Percentiles rank a stretch among this genome's conserved stretches.
phyloP scores from a whole-genome alignment of 2,888 invertebrate genomes.

The Micoletzkya japonica region DNA sequence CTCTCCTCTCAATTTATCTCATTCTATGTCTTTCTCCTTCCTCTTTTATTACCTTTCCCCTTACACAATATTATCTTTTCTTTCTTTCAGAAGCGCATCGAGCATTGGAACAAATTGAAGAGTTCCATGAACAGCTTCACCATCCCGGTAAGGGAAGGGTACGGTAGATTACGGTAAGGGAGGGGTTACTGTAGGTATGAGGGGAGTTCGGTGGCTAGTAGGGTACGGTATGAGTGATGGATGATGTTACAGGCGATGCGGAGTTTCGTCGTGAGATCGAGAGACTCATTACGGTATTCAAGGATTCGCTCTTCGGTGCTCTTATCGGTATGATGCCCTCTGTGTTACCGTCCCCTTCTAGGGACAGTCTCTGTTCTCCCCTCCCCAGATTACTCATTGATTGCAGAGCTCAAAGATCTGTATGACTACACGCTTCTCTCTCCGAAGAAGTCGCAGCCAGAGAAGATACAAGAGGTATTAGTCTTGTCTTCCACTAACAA shows the following conservation, averaged over 20 bases:
- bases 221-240: constrained; percentile 62
- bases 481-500: too few species aligned
- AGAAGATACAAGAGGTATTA: constrained; percentile 77
- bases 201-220: neutral
- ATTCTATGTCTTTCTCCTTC: too few species aligned
- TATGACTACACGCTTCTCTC: constrained; percentile 94
- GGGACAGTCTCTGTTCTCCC: neutral
- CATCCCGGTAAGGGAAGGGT: constrained; percentile 71
- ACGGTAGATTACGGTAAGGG: neutral
- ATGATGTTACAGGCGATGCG: constrained; percentile 74
- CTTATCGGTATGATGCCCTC: constrained; percentile 78
- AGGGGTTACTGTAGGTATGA: neutral
- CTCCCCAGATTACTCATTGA: neutral
- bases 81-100: constrained; percentile 86
- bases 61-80: too few species aligned
- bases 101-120: constrained; percentile 95
- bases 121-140: constrained; percentile 91
- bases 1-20: too few species aligned
- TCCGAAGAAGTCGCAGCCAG: constrained; percentile 89
- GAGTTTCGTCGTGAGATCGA: constrained; percentile 93
- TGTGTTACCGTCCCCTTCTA: neutral
- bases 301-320: constrained; percentile 95
- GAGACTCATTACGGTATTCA: constrained; percentile 95
- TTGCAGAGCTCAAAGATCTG: constrained; percentile 91
- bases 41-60: too few species aligned